Evolutionary conservation across 2,888 invertebrate species (phyloP).

Genomic region (Eupeodes luniger): DNA sequence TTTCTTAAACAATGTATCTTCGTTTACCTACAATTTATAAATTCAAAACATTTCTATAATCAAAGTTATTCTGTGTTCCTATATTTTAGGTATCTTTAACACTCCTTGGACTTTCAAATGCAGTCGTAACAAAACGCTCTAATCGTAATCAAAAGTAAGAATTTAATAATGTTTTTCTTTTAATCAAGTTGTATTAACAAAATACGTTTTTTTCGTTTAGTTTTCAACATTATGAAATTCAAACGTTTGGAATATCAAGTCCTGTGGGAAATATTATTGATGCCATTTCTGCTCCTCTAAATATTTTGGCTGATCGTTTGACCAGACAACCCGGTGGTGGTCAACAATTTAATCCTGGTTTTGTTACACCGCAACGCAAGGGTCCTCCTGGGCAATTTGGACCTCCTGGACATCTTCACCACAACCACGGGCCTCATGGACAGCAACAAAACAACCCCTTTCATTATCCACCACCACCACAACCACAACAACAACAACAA

Average conservation of each 20-base stretch:
- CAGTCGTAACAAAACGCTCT: constrained; percentile 49
- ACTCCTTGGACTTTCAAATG: constrained; percentile 19
- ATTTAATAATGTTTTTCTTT: background rate
- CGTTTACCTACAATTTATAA: too few relatives aligned
- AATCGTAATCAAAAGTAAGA: constrained; percentile 43
- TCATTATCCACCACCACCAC: background rate
- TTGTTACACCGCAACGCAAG: constrained; percentile 14
- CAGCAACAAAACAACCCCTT: constrained; percentile 15
- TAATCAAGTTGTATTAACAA: too few relatives aligned
- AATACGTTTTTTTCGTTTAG: background rate
- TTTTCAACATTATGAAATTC: constrained; percentile 33
- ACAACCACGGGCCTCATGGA: background rate
- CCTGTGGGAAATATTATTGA: constrained; percentile 21
- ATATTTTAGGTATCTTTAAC: constrained; percentile 39
- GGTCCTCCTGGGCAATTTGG: background rate
- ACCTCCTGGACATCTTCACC: background rate
- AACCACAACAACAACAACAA: background rate
- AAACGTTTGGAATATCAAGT: background rate
- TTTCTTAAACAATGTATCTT: too few relatives aligned
- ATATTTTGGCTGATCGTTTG: constrained; percentile 19
- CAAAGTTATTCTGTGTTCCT: background rate
- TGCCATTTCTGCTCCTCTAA: constrained; percentile 16
- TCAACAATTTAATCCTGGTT: background rate
- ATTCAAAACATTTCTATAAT: too few relatives aligned
- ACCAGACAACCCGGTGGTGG: background rate